Base-by-base conservation (phyloP, 2,888 invertebrate genomes). In the Macrosoma leucophasiata region DNA sequence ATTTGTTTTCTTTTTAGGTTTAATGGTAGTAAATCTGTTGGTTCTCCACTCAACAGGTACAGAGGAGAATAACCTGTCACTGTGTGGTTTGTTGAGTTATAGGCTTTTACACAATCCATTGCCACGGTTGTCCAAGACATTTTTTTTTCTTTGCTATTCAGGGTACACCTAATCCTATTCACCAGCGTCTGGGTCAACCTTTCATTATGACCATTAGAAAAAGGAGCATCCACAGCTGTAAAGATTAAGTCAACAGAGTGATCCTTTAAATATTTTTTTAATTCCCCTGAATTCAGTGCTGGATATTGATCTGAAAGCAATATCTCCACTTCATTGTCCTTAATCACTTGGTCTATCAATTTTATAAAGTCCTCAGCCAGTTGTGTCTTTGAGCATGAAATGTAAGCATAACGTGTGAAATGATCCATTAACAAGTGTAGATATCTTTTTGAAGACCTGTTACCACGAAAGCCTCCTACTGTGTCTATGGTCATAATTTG, bases 401-500 rank as follows among this genome's bases (percentile, higher is more conserved):
- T 32, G 3, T 19, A 32, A 19, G 25, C 30, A 30, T 30, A 30
- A 22, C 30, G 22, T 21, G 22, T 30, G 8, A 30, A 30, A 30
- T 30, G 30, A 10, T 26, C n/a, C n/a, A n/a, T n/a, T n/a, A n/a
- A n/a, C n/a, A n/a, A n/a, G n/a, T n/a, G n/a, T n/a, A n/a, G n/a
- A 26, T 25, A 32, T 13, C 10, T 25, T 20, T 32, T 32, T 26
- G 32, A 19, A 19, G 32, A 32, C 14, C 32, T 32, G 4, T 32
- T 25, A n/a, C 32, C 32, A 19, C 32, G 13, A 32, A 32, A 32
- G n/a, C 32, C 32, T 25, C 19, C 26, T 26, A 32, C 8, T 32
- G 28, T 22, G 13, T 33, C 33, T 15, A 33, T 22, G 12, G 34
- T 29, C 29, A 35, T 35, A 7, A 34, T 29, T 24, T 34, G 13